Conservation (phyloP, 2,797 vertebrate species). For the Neopelma chrysocephalum region DNA sequence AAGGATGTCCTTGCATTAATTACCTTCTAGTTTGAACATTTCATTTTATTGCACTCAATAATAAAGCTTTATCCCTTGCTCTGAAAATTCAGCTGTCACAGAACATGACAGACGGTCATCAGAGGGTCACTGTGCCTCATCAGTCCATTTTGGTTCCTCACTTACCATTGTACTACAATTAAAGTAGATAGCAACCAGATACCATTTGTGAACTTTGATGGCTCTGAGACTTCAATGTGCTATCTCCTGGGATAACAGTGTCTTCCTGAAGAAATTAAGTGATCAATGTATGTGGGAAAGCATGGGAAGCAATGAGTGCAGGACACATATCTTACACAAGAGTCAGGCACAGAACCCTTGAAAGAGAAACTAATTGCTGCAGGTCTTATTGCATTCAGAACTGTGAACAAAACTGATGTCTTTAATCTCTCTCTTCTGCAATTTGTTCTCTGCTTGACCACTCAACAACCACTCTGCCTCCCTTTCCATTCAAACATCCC, state of each 20-base stretch:
- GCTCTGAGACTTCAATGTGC: background rate
- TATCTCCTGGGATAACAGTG: background rate
- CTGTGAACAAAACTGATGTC: background rate
- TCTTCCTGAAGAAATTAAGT: background rate
- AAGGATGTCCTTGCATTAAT: background rate
- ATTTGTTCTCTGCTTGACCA: background rate
- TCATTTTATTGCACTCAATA: background rate
- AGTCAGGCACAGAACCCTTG: background rate
- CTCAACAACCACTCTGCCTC: background rate
- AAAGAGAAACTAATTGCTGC: background rate
- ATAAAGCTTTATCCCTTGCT: background rate
- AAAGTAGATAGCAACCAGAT: background rate
- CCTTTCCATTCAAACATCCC: background rate
- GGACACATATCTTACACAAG: background rate
- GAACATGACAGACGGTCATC: background rate
- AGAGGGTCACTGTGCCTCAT: background rate
- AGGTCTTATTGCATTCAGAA: background rate
- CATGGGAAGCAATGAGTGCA: background rate
- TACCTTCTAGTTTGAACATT: background rate
- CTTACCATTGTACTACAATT: background rate
- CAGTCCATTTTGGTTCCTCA: background rate
- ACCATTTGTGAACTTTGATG: background rate
- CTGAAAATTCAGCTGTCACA: background rate
- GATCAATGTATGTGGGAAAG: fast-evolving
- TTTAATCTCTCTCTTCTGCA: background rate